Percentiles rank a stretch among this genome's conserved stretches.
These are phyloP conservation scores for Caenorhabditis becei DNA, from an alignment of 2,888 invertebrate genomes.

Conservation along the genomic window DNA sequence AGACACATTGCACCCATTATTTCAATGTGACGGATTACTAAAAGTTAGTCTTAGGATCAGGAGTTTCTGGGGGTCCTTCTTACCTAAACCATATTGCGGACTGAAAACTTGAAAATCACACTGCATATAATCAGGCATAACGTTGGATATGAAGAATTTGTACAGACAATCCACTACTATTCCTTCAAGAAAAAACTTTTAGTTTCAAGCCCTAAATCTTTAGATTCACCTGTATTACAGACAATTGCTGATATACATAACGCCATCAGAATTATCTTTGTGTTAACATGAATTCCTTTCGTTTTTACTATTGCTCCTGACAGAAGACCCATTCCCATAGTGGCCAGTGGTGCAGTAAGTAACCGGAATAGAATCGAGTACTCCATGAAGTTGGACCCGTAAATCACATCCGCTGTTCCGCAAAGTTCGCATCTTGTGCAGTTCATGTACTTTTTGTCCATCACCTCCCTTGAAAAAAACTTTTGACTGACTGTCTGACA, in stretches of 20 bases:
- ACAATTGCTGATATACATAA: conserved; percentile 52
- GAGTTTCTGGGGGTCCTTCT: neutral
- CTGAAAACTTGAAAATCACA: conserved; percentile 63
- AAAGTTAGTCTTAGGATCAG: neutral
- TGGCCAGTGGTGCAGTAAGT: conserved; percentile 50
- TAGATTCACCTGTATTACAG: conserved; percentile 48
- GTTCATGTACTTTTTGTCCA: conserved; percentile 61
- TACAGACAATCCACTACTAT: conserved; percentile 48
- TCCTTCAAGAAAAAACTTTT: conserved; percentile 25
- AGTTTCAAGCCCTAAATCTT: neutral
- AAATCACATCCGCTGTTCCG: conserved; percentile 53
- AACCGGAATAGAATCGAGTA: conserved; percentile 57
- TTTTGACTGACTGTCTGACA: too few relatives aligned
- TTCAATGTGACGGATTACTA: conserved; percentile 58
- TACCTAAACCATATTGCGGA: conserved; percentile 54
- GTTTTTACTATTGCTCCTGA: conserved; percentile 54
- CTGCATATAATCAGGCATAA: conserved; percentile 61
- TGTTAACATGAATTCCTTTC: conserved; percentile 50
- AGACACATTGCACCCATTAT: conserved; percentile 47
- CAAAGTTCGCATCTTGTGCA: conserved; percentile 63
- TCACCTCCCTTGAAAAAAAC: conserved; percentile 12
- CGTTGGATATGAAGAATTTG: conserved; percentile 62
- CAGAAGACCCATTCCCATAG: conserved; percentile 55
- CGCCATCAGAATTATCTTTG: conserved; percentile 48
- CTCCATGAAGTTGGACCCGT: conserved; percentile 40